Evolutionary conservation across 1,140 invertebrate genomes (phyloP), one percentile per base, ranked within the genome.

Genomic region (Helicoverpa armigera): DNA sequence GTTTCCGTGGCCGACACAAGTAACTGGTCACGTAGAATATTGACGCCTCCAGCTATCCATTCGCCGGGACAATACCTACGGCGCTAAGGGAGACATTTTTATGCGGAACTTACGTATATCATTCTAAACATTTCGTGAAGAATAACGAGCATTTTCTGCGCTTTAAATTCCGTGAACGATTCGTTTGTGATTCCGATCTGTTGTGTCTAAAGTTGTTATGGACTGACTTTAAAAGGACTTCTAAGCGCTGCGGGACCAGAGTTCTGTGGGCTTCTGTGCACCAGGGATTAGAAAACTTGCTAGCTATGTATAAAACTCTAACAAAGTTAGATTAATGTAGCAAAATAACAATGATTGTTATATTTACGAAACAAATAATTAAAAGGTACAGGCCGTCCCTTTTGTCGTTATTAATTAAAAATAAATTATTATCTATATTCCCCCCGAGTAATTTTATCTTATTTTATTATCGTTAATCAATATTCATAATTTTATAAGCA

Each of bases 1-100:
- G 92, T 93, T 91, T 94, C 91, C 90, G 88, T 86, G 87, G 89
- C 87, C 88, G 86, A 87, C 90, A 89, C 86, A 85, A 87, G 86
- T 85, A 89, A 86, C 86, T 91, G 91, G 90, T 93, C 92, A 94
- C 93, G 92, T 94, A 94, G 88, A 91, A 93, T 93, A 94, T 94
- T 91, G 92, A 94, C 91, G 90, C 92, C 90, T 88, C 88, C n/a
- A 89, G 91, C 90, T 87, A 89, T 89, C 86, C 86, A 84, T 85
- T 89, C 82, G 60, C 70, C 31, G 81, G 82, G 82, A 87, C 87
- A 86, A 86, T 86, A 86, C 84, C 72, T 85, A 87, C 81, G 78
- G 73, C 81, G 81, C 86, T 77, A 84, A 83, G 75, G 77, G 83
- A 86, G 80, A 87, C 77, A 86, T 84, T 88, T 85, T 85, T 88